phyloP scores from a whole-genome alignment of 2,888 invertebrate genomes.

The Eupithecia centaureata region DNA sequence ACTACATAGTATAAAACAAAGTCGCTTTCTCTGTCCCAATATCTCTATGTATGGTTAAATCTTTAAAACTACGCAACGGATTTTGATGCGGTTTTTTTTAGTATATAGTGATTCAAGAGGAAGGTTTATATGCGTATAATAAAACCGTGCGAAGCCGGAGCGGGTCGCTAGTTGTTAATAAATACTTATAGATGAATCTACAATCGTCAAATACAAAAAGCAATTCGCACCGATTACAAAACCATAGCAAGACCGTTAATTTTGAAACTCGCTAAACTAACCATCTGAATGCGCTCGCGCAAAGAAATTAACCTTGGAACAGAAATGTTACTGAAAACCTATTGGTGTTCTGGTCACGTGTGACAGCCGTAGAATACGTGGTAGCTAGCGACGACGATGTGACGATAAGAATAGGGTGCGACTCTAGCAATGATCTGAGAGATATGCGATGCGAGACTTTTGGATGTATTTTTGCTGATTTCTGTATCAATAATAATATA shows the following conservation, averaged over 20 bases:
- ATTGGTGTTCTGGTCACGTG: slow-evolving; percentile 40
- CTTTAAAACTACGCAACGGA: no score
- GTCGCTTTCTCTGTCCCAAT: no score
- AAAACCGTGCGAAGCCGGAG: no score
- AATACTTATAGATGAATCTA: neutral
- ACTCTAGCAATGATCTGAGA: neutral
- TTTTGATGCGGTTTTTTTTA: no score
- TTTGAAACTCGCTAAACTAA: slow-evolving; percentile 22
- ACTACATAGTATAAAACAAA: no score
- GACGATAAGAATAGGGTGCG: neutral
- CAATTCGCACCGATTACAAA: slow-evolving; percentile 26
- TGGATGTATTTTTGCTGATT: no score
- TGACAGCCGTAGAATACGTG: neutral
- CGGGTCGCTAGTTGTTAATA: no score
- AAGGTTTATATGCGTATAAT: no score
- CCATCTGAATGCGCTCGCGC: slow-evolving; percentile 22
- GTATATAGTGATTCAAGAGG: no score
- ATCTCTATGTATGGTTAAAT: no score
- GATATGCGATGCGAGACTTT: neutral
- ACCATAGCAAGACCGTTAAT: slow-evolving; percentile 24
- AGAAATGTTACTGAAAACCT: slow-evolving; percentile 7
- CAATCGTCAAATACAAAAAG: slow-evolving; percentile 9
- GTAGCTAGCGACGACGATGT: neutral
- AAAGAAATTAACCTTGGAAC: slow-evolving; percentile 52
- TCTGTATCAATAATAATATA: no score